phyloP scores from a whole-genome alignment of 2,113 vertebrate species.

The Papio anubis region DNA sequence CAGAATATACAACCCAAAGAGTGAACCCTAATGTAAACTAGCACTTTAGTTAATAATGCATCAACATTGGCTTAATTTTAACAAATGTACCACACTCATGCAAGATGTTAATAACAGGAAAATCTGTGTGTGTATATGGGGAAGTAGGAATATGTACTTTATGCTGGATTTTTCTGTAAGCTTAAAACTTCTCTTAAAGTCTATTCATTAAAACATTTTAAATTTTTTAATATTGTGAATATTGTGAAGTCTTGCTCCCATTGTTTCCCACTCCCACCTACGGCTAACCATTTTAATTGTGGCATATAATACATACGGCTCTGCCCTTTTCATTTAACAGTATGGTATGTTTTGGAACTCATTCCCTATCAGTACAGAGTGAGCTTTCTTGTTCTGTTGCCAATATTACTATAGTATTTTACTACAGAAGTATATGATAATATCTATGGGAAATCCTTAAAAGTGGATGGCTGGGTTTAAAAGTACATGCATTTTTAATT shows the following conservation, averaged over 20 bases:
- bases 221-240: not conserved
- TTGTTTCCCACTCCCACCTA: not conserved
- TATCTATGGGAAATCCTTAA: not conserved
- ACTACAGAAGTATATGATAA: not conserved
- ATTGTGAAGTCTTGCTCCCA: not conserved
- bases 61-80: not conserved
- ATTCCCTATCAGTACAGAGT: not conserved
- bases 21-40: not conserved
- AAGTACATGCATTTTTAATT: not conserved
- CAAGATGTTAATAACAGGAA: not conserved
- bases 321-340: not conserved
- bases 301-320: not conserved
- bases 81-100: not conserved
- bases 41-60: not conserved
- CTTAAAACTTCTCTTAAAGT: not conserved
- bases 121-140: not conserved
- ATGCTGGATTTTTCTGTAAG: not conserved
- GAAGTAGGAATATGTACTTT: not conserved
- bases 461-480: not conserved
- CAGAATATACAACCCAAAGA: not conserved
- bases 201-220: not conserved
- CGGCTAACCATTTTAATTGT: not conserved
- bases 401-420: not conserved
- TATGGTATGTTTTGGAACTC: not conserved
- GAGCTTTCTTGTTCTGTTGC: not conserved